Conservation (phyloP, 2,113 vertebrate species). For the Phasianus colchicus region DNA sequence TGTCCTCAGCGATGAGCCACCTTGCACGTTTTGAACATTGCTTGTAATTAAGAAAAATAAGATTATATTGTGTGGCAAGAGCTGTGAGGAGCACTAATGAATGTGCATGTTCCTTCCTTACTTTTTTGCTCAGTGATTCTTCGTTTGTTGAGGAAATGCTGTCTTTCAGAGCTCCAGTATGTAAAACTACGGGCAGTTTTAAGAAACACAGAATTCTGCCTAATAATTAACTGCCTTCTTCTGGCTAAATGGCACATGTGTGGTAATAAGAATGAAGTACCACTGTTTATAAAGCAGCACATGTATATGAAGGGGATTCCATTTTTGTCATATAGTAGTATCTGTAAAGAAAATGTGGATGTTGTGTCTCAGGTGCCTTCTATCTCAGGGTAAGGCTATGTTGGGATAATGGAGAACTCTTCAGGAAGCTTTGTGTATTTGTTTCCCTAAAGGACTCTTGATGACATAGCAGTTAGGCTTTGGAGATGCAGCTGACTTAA, state of each 20-base stretch:
- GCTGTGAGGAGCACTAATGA: background rate
- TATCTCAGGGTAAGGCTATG: background rate
- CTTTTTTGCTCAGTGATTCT: background rate
- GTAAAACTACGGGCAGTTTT: conserved; percentile 49
- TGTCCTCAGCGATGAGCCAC: background rate
- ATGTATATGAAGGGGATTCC: conserved; percentile 6
- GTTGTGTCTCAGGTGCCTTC: background rate
- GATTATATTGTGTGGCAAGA: background rate
- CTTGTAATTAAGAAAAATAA: background rate
- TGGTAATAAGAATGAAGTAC: background rate
- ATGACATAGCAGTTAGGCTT: background rate
- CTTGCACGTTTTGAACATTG: background rate
- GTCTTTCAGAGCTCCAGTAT: conserved; percentile 7
- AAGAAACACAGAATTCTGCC: conserved; percentile 3
- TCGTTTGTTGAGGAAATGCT: background rate
- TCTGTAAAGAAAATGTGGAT: background rate
- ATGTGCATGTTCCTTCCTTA: background rate
- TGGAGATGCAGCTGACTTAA: background rate
- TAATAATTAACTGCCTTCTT: conserved; percentile 37
- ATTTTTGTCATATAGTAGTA: background rate
- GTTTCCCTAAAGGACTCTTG: background rate
- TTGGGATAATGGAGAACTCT: background rate
- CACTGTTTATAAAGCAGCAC: background rate
- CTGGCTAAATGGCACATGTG: background rate
- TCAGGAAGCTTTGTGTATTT: background rate